A percentile compares a stretch with the other conserved stretches of the same genome.
Conservation (phyloP, 2,113 vertebrate species). For the Myanophis thanlyinensis region DNA sequence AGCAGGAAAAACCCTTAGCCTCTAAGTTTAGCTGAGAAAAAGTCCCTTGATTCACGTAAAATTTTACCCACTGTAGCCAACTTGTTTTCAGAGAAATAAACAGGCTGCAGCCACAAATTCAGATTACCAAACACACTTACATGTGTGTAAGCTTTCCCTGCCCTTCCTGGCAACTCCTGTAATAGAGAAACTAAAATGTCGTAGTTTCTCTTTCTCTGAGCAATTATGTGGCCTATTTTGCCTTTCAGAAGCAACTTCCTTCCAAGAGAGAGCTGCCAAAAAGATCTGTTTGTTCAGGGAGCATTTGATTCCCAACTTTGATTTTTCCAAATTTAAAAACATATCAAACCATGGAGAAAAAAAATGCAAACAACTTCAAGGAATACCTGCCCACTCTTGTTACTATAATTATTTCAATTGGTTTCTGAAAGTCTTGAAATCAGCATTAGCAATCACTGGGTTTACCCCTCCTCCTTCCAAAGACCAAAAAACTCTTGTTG, state of each 20-base stretch:
- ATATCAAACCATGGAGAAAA: neutral
- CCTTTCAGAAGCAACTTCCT: slow-evolving; percentile 51
- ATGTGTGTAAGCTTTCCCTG: slow-evolving; percentile 13
- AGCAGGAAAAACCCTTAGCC: neutral
- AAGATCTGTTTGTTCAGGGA: neutral
- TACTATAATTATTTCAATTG: neutral
- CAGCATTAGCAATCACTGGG: too few species aligned
- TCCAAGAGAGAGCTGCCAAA: slow-evolving; percentile 30
- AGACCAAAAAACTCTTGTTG: neutral
- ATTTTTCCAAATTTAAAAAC: slow-evolving; percentile 8
- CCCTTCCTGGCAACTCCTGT: slow-evolving; percentile 31
- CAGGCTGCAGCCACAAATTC: neutral
- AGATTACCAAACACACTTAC: slow-evolving; percentile 23
- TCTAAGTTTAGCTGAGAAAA: neutral
- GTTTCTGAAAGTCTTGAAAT: neutral
- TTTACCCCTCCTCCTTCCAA: neutral
- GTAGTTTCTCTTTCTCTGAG: slow-evolving; percentile 57
- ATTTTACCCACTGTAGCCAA: neutral
- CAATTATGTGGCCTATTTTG: slow-evolving; percentile 55
- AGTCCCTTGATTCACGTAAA: neutral
- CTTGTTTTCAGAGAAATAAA: slow-evolving; percentile 12
- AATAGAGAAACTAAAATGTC: slow-evolving; percentile 38
- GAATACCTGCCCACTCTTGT: neutral
- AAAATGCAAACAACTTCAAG: neutral
- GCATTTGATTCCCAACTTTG: slow-evolving; percentile 14